A percentile compares a stretch with the other conserved stretches of the same genome.
phyloP scores from a whole-genome alignment of 2,113 vertebrate genomes.

The Trichechus manatus region DNA sequence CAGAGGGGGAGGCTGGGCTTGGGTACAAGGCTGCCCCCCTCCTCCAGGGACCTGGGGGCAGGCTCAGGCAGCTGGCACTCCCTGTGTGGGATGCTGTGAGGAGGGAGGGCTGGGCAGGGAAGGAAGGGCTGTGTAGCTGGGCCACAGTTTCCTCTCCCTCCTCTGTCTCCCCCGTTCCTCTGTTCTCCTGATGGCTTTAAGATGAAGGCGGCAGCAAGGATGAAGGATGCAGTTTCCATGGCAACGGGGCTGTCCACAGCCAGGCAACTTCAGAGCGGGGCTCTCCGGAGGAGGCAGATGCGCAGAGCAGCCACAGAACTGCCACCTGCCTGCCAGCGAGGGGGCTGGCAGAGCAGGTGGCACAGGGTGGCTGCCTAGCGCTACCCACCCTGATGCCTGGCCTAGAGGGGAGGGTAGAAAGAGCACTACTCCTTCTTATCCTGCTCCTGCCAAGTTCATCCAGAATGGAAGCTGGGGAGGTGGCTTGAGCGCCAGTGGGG shows the following conservation, averaged over 20 bases:
- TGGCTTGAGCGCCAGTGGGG: background rate
- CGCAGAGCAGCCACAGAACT: conserved; percentile 73
- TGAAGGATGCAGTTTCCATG: conserved; percentile 84
- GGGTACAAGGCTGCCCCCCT: background rate
- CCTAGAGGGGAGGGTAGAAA: conserved; percentile 6
- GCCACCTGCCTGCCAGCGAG: conserved; percentile 71
- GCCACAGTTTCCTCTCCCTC: conserved; percentile 61
- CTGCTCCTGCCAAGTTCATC: background rate
- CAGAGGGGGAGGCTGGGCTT: conserved; percentile 24
- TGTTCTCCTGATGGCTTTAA: conserved; percentile 81
- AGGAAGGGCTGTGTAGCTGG: conserved; percentile 36
- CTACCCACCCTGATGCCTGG: conserved; percentile 64
- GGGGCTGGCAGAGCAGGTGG: conserved; percentile 80
- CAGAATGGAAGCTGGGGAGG: background rate
- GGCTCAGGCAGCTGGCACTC: background rate
- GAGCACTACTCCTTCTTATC: background rate
- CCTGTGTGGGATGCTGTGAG: conserved; percentile 16
- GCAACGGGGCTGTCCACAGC: conserved; percentile 80
- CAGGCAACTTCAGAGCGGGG: conserved; percentile 78
- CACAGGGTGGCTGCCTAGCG: conserved; percentile 59
- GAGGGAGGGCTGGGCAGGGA: conserved; percentile 3
- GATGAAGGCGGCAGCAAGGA: conserved; percentile 81
- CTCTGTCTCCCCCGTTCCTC: conserved; percentile 71
- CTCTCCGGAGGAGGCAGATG: conserved; percentile 81
- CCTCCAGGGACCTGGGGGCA: background rate